phyloP scores from a whole-genome alignment of 2,888 invertebrate genomes.

The Nymphalis c-album region DNA sequence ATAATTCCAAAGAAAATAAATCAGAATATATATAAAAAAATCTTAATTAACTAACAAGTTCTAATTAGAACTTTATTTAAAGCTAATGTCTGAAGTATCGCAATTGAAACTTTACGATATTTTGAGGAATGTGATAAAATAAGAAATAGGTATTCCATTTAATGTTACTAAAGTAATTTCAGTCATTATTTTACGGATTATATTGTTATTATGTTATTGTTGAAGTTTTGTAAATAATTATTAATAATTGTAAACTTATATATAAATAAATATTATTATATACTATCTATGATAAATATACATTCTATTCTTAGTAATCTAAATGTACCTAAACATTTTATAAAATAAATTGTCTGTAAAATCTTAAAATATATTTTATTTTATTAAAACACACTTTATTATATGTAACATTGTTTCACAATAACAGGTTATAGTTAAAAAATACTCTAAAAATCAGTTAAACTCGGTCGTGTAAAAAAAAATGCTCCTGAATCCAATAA shows the following conservation, averaged over 20 bases:
- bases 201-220: slow-evolving; percentile 45
- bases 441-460: slow-evolving; percentile 22
- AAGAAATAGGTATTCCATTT: slow-evolving; percentile 30
- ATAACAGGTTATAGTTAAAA: slow-evolving; percentile 15
- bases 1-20: slow-evolving; percentile 50
- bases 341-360: slow-evolving; percentile 37
- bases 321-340: slow-evolving; percentile 35
- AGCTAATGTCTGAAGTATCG: slow-evolving; percentile 32
- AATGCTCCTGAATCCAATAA: slow-evolving; percentile 32
- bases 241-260: slow-evolving; percentile 50
- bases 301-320: slow-evolving; percentile 39
- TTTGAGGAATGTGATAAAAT: slow-evolving; percentile 38
- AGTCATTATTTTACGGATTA: slow-evolving; percentile 68
- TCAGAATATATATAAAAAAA: not conserved
- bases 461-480: slow-evolving; percentile 25
- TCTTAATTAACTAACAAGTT: not conserved
- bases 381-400: slow-evolving; percentile 5
- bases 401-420: slow-evolving; percentile 6
- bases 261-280: too few species aligned
- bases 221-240: slow-evolving; percentile 59
- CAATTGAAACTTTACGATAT: slow-evolving; percentile 54
- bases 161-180: slow-evolving; percentile 48
- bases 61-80: not conserved
- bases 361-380: slow-evolving; percentile 8
- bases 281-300: slow-evolving; percentile 34